Evolutionary conservation across 2,888 invertebrate species (phyloP).

Genomic region (Pyrgus malvae): DNA sequence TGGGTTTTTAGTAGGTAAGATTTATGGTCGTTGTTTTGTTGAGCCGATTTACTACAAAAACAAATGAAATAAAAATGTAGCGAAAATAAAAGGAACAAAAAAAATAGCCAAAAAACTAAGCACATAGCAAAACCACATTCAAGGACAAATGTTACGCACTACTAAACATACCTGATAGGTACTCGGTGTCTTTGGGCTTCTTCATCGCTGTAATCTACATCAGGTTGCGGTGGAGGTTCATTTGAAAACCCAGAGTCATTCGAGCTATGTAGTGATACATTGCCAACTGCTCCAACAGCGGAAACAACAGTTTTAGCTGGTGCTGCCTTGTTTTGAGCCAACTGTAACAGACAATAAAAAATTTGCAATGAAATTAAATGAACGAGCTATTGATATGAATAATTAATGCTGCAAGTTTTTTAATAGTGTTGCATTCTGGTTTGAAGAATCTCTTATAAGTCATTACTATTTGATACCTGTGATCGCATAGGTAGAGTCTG

Average conservation of each 20-base stretch:
- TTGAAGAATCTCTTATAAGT: too few relatives aligned
- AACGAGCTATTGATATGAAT: too few relatives aligned
- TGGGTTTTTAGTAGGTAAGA: constrained; percentile 75
- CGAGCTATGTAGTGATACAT: constrained; percentile 92
- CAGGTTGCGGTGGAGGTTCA: constrained; percentile 93
- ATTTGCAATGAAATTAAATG: background rate
- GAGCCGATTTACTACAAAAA: constrained; percentile 72
- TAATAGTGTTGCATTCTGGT: too few relatives aligned
- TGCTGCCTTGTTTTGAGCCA: constrained; percentile 69
- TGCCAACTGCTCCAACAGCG: constrained; percentile 82
- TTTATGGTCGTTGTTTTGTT: constrained; percentile 60
- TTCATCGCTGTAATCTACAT: constrained; percentile 95
- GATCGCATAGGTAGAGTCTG: constrained; percentile 76
- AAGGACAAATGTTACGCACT: background rate
- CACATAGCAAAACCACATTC: constrained; percentile 15
- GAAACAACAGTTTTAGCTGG: constrained; percentile 73
- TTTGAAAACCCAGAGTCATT: constrained; percentile 96
- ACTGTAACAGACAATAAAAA: constrained; percentile 41
- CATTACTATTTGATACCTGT: too few relatives aligned
- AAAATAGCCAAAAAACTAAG: constrained; percentile 44
- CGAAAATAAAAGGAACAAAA: constrained; percentile 40
- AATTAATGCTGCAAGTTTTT: too few relatives aligned
- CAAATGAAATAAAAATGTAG: constrained; percentile 34
- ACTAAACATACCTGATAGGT: constrained; percentile 81
- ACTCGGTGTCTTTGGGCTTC: constrained; percentile 85